Base-by-base conservation (phyloP, 2,797 vertebrate species). In the Sus cebifrons region DNA sequence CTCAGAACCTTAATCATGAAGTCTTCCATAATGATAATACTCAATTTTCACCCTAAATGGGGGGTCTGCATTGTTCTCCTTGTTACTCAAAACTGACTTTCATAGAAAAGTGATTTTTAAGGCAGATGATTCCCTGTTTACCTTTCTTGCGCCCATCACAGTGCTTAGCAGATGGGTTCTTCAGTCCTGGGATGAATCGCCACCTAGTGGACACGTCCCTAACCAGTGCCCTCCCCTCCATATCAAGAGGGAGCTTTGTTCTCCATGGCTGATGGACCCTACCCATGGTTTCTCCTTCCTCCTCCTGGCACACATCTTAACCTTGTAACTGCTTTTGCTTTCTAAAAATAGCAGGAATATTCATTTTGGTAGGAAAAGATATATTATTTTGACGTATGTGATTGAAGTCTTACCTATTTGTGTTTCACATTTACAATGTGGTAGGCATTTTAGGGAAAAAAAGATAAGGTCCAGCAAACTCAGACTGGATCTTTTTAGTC, bases 151-250 rank as follows among this genome's bases (percentile, higher is more conserved):
- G 3, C 67, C 73, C 29, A 54, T 67, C 60, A 49, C 56, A 93
- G 62, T n/a, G 32, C 36, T 92, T 74, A 54, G 81, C 44, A 65
- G 49, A 62, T 65, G 9, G 40, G 17, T 12, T 92, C 71, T 79
- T 52, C 78, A 62, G 68, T 21, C 14, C 17, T 36, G 36, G 95
- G 90, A 94, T 20, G 60, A 97, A 86, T 86, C 95, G 97, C 97
- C 97, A 97, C 97, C 97, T 98, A 95, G 97, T 98, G 97, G 97
- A 83, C 82, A 25, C 1, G 0, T 84, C 85, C 90, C 83, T 36
- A n/a, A 91, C 44, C 70, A n/a, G 49, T 14, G 70, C 27, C 71
- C 67, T 77, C 56, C 81, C 29, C 27, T 20, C 52, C 3, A 3
- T 84, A 77, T 49, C 79, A 81, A 97, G 92, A 84, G 44, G 32